Conservation (phyloP, 1,140 invertebrate genomes). For the Mamestra configurata region DNA sequence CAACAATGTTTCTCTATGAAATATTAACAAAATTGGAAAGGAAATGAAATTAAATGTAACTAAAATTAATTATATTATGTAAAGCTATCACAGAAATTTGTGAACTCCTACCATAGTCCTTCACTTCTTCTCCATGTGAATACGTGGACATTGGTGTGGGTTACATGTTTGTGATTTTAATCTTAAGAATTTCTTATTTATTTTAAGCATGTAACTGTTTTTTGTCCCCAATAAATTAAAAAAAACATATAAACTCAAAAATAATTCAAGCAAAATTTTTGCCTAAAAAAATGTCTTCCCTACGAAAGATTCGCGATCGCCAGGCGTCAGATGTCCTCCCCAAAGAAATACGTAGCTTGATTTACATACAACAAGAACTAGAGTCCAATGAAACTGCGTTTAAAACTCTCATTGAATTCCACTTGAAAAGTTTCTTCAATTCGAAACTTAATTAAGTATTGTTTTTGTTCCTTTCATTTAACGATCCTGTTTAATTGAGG, state of each 20-base stretch:
- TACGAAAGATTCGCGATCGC: not conserved
- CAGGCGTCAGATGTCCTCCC: slow-evolving; percentile 20
- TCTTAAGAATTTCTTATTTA: no score
- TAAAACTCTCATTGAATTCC: slow-evolving; percentile 55
- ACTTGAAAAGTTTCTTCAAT: slow-evolving; percentile 65
- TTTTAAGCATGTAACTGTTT: no score
- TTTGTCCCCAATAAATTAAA: no score
- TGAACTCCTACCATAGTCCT: no score
- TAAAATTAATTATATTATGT: no score
- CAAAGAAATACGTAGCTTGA: not conserved
- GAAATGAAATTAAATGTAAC: no score
- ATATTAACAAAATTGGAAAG: no score
- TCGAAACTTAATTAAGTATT: slow-evolving; percentile 75
- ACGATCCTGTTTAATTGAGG: slow-evolving; percentile 74
- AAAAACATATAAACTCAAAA: not conserved
- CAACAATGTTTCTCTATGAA: no score
- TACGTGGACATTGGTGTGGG: no score
- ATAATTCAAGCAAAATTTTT: not conserved
- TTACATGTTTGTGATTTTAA: no score
- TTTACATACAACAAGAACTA: slow-evolving; percentile 42
- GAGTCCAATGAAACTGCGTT: slow-evolving; percentile 48
- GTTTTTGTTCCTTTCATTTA: slow-evolving; percentile 76
- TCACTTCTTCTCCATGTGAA: no score
- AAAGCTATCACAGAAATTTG: no score
- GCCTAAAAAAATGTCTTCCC: not conserved